Evolutionary conservation across 2,797 vertebrate species (phyloP).

Genomic region (Sebastes taczanowskii): DNA sequence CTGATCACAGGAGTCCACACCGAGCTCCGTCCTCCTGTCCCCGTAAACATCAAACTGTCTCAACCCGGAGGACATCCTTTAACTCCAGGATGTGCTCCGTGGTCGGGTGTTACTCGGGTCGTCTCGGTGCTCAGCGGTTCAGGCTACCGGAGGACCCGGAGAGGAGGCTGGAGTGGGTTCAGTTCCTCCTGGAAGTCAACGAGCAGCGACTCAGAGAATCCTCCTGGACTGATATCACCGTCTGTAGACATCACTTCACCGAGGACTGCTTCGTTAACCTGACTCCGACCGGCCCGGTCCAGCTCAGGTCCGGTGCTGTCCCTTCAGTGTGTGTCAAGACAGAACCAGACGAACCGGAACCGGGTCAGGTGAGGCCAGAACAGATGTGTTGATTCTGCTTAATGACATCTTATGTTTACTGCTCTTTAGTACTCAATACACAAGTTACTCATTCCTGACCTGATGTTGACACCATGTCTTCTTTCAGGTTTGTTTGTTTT

Average conservation of each 20-base stretch:
- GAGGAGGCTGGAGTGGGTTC: constrained; percentile 58
- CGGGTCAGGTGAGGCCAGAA: background rate
- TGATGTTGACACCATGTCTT: background rate
- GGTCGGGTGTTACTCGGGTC: constrained; percentile 29
- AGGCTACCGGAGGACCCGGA: constrained; percentile 56
- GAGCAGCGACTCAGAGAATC: constrained; percentile 46
- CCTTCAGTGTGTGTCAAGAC: background rate
- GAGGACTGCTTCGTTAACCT: background rate
- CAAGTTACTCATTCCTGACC: background rate
- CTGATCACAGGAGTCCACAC: background rate
- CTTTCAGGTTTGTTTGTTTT: background rate
- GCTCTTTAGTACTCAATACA: background rate
- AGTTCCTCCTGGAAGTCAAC: constrained; percentile 54
- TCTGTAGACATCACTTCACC: constrained; percentile 52
- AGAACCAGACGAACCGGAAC: background rate
- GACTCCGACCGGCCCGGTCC: background rate
- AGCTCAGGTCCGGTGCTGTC: background rate
- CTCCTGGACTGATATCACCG: constrained; percentile 54
- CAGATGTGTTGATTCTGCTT: background rate
- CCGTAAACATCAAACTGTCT: background rate
- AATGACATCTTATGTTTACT: too few species aligned
- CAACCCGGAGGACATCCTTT: background rate
- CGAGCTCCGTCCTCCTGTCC: too few species aligned
- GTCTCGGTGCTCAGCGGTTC: constrained; percentile 29
- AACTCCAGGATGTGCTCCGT: constrained; percentile 54